Base-by-base conservation (phyloP, 2,888 invertebrate genomes). In the Allolobophora icterica region DNA sequence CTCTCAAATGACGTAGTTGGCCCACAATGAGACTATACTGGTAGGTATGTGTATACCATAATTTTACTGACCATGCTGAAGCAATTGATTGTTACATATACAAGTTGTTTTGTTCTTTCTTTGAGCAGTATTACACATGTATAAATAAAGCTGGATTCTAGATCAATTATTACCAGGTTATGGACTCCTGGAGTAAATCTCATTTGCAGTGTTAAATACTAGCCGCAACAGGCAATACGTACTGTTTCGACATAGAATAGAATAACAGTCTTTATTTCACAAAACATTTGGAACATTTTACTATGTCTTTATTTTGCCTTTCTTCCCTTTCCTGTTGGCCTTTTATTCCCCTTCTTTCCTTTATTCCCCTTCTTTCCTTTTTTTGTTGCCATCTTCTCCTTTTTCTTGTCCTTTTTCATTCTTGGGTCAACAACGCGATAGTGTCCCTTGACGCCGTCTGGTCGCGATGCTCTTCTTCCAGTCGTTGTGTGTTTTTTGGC, bases 401-500 rank as follows among this genome's bases (percentile, higher is more conserved):
- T 94, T n/a, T 91, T 93, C 58, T 94, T 96, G 95, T 99, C 99
- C 95, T 99, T 99, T 96, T 99, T 99, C 97, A 99, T 97, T 93
- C 99, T 96, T 1, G 97, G 97, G 96, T 99, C 99, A 13, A 99
- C 99, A n/a, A 99, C 97, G 95, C 97, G 98, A 95, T 97, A 99
- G 58, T 96, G 97, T 15, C 99, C 99, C 95, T 98, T 98, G 38
- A 98, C 97, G 87, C 98, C 98, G 0, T 97, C 96, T 17, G 99
- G 99, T 93, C 98, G 96, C 90, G 96, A 96, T 92, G 97, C 97
- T 91, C 97, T 96, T 94, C 97, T 98, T 0, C 97, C 95, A 24
- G 87, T 87, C 24, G 87, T 35, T n/a, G 93, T 93, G 30, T 94
- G 94, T 91, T 98, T 99, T 95, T 98, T 99, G 58, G 98, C 97